Conservation (phyloP, 2,797 vertebrate species). For the Lophius americanus region DNA sequence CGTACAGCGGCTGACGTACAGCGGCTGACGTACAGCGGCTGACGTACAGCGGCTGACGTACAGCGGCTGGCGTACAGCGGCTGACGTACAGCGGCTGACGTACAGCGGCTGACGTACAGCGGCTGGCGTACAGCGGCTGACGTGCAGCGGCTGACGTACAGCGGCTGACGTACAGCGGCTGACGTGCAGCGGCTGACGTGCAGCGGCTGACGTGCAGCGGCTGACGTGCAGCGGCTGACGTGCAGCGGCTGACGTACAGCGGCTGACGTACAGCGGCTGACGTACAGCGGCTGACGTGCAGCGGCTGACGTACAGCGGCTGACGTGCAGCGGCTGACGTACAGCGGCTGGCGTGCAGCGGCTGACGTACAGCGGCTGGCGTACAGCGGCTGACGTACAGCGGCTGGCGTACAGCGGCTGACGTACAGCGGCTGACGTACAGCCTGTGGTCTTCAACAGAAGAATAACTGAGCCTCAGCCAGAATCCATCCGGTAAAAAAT, state of each 20-base stretch:
- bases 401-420: no score
- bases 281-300: no score
- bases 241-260: neutral
- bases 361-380: conserved; percentile 62
- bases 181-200: no score
- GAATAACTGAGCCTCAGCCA: neutral
- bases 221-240: no score
- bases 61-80: no score
- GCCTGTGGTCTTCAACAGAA: conserved; percentile 68
- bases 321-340: conserved; percentile 58
- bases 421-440: conserved; percentile 62
- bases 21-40: conserved; percentile 28
- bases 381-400: conserved; percentile 57
- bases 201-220: conserved; percentile 68
- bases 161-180: conserved; percentile 23
- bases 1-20: no score
- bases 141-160: conserved; percentile 61
- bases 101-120: conserved; percentile 57
- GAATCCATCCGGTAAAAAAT: conserved; percentile 39
- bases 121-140: no score
- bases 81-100: conserved; percentile 36
- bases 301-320: conserved; percentile 70
- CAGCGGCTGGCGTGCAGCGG: no score
- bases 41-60: conserved; percentile 60
- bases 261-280: conserved; percentile 61